Evolutionary conservation across 1,140 invertebrate genomes (phyloP), one percentile per base, ranked within the genome.

Genomic region (Drosophila auraria): DNA sequence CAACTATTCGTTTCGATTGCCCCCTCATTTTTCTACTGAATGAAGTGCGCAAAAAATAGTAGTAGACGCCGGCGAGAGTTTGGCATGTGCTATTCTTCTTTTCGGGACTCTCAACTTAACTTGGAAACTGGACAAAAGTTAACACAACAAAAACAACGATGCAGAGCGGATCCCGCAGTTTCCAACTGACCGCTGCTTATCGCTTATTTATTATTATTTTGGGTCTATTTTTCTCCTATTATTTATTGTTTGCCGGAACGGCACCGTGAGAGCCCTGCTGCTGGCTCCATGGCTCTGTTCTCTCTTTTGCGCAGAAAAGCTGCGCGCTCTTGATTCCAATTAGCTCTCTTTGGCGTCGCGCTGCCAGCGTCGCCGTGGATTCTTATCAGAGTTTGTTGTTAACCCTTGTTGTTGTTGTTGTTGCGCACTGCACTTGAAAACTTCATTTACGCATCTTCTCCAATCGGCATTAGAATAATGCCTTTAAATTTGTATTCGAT

Each of bases 371-470:
- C 33, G 49, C 27, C 38, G 20, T 65, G 47, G 20, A n/a, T 49
- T 69, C 63, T 69, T 71, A 71, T 71, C 68, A 71, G 40, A 69
- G 17, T 42, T n/a, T 54, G 45, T 30, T 47, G 53, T 51, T 53
- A n/a, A n/a, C 12, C 14, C n/a, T 27, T 63, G 9, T 25, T 54
- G n/a, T 54, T 76, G 25, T 78, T 87, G 65, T 87, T 77, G 62
- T 80, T 78, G 83, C 66, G 83, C 84, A 83, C 45, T 87, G 83
- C 83, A 87, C 83, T 87, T 87, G 80, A 87, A 87, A 87, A 82
- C 78, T 75, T 84, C 56, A 89, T 86, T 70, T 72, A 82, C 82
- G 86, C 84, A 82, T 73, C 33, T 60, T 15, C 27, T 20, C 27
- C 20, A 36, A 7, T 25, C n/a, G 5, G 20, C 40, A 33, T 27